Evolutionary conservation across 2,888 invertebrate species (phyloP), one percentile per base, ranked within the genome.

Genomic region (Notodonta ziczac): DNA sequence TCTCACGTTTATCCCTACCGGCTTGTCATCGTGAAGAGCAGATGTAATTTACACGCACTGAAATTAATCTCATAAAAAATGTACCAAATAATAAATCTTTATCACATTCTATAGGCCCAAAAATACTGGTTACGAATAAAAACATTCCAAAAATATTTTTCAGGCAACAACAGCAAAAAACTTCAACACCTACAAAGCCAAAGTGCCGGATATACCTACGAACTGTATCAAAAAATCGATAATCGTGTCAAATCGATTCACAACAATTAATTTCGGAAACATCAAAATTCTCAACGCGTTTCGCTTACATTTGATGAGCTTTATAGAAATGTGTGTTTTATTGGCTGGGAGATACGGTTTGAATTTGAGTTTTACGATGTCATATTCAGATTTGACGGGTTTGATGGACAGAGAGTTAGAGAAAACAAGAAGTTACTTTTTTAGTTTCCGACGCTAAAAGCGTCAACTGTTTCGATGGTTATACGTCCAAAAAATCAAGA

Each of bases 191-290:
- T 67, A 58, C 58, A 60, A 67, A 60, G 58, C 63, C 60, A 69
- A 64, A 76, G 59, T 71, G 65, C 81, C 83, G 78, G 76, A 81
- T 76, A 71, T 81, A 24, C 24, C 24, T 24, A 70, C 65, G 73
- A 80, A 80, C 68, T 73, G 72, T 78, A 74, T 76, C 69, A 81
- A 75, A 67, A 56, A 58, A 59, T 70, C 76, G 65, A 77, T 69
- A 81, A 81, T 84, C 87, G 87, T 82, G 83, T 68, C 89, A 80
- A 90, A 89, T 89, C 75, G 80, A 88, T 89, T 87, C 59, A 66
- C 65, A 72, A 78, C 80, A 83, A 81, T 83, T 77, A 77, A 73
- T 78, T 81, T 80, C 62, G 70, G 74, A 79, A 77, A 80, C 77
- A 73, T 80, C 69, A 74, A 75, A 67, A 78, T 73, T 78, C 71